These are phyloP conservation scores for Enteromius radiatus DNA, from an alignment of 2,797 vertebrate genomes.

Conservation along the genomic window DNA sequence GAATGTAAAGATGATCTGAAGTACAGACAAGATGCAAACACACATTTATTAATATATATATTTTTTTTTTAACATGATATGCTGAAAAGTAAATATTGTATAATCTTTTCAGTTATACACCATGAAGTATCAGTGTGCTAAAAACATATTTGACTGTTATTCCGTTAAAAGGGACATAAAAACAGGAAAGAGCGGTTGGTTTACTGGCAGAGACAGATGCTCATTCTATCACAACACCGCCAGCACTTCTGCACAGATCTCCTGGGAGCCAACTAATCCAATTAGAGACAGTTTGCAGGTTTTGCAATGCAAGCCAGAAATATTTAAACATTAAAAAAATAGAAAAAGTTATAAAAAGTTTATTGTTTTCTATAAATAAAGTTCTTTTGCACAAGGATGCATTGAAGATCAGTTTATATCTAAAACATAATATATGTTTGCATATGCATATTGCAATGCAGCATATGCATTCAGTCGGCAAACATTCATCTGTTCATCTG, in stretches of 20 bases:
- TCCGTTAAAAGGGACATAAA: conserved; percentile 59
- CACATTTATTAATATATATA: not conserved
- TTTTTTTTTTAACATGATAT: not conserved
- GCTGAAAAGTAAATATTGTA: not conserved
- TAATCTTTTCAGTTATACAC: conserved; percentile 33
- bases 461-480: not conserved
- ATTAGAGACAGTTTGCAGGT: conserved; percentile 19
- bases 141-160: conserved; percentile 64
- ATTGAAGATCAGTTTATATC: not conserved
- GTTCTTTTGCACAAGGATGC: not conserved
- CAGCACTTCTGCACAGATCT: conserved; percentile 48
- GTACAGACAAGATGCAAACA: not conserved
- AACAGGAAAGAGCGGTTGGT: conserved; percentile 65
- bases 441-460: too few relatives aligned
- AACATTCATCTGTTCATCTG: not conserved
- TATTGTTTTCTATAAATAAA: not conserved
- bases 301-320: conserved; percentile 20
- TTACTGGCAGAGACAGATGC: conserved; percentile 48
- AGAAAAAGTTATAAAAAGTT: not conserved
- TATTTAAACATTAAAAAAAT: conserved; percentile 19
- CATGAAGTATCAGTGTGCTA: conserved; percentile 42
- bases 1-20: not conserved
- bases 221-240: conserved; percentile 17
- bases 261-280: conserved; percentile 43
- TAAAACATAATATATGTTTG: not conserved